These are phyloP conservation scores for Ennomos erosarius DNA, from an alignment of 2,888 invertebrate species.

Conservation along the genomic window DNA sequence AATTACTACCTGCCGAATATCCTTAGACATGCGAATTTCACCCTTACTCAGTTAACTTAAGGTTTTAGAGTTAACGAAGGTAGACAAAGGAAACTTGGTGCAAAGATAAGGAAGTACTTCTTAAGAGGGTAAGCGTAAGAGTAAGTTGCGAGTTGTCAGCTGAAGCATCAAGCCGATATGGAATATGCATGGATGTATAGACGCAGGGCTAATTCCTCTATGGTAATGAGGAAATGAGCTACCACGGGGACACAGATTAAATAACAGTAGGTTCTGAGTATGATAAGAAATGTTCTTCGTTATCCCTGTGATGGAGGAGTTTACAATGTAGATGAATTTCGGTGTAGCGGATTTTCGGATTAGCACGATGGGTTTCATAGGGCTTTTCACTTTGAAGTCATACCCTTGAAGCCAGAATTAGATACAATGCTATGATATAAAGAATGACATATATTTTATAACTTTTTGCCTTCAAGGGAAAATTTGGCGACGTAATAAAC, in stretches of 20 bases:
- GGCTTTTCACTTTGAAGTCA: too few species aligned
- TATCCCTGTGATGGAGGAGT: too few species aligned
- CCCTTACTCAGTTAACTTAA: conserved; percentile 37
- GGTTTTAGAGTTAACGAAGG: conserved; percentile 17
- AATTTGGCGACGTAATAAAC: too few species aligned
- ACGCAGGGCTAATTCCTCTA: conserved; percentile 32
- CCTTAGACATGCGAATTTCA: conserved; percentile 33
- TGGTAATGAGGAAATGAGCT: conserved; percentile 32
- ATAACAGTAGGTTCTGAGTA: too few species aligned
- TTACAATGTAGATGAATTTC: too few species aligned
- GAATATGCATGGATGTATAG: conserved; percentile 31
- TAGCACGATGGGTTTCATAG: too few species aligned
- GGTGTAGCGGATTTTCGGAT: too few species aligned
- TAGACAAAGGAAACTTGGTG: conserved; percentile 39
- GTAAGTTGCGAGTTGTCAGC: conserved; percentile 60
- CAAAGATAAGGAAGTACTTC: conserved; percentile 66
- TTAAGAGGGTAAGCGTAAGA: conserved; percentile 53
- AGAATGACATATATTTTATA: too few species aligned
- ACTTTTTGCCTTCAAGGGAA: too few species aligned
- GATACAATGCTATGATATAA: too few species aligned
- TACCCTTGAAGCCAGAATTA: too few species aligned
- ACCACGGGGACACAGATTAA: neutral
- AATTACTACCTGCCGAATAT: conserved; percentile 22
- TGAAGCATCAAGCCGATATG: conserved; percentile 47
- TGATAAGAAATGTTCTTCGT: too few species aligned